Conservation (phyloP, 2,888 invertebrate species). For the Cyclophora albipunctata region DNA sequence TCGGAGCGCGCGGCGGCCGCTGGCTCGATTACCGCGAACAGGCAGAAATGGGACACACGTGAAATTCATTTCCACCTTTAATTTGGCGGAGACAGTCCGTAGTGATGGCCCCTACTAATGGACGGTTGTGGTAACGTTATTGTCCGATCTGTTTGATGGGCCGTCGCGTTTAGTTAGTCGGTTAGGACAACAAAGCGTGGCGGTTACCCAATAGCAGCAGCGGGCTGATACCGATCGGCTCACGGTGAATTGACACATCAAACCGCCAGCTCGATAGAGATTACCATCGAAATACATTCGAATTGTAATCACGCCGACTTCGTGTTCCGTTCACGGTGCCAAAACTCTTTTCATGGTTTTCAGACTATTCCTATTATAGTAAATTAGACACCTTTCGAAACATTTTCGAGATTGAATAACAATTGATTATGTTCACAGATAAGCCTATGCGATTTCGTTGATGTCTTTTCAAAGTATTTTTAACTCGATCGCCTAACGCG, state of each 20-base stretch:
- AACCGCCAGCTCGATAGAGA: constrained; percentile 53
- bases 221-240: constrained; percentile 58
- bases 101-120: constrained; percentile 11
- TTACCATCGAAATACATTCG: constrained; percentile 62
- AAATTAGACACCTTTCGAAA: constrained; percentile 2
- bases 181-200: constrained; percentile 68
- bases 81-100: constrained; percentile 19
- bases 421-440: not conserved
- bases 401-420: too few relatives aligned
- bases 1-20: constrained; percentile 36
- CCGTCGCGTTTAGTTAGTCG: constrained; percentile 58
- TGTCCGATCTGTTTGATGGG: constrained; percentile 44
- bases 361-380: constrained; percentile 7
- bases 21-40: constrained; percentile 36
- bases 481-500: too few relatives aligned
- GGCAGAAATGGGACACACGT: constrained; percentile 35
- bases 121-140: constrained; percentile 8
- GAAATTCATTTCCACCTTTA: constrained; percentile 37
- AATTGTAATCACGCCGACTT: constrained; percentile 59
- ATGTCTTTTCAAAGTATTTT: constrained; percentile 3
- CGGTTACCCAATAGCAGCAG: constrained; percentile 69
- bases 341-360: constrained; percentile 36
- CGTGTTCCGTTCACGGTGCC: constrained; percentile 31
- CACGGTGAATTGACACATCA: constrained; percentile 69
- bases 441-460: constrained; percentile 2